Evolutionary conservation across 2,888 invertebrate genomes (phyloP).

Genomic region (Lepidonotus clava): DNA sequence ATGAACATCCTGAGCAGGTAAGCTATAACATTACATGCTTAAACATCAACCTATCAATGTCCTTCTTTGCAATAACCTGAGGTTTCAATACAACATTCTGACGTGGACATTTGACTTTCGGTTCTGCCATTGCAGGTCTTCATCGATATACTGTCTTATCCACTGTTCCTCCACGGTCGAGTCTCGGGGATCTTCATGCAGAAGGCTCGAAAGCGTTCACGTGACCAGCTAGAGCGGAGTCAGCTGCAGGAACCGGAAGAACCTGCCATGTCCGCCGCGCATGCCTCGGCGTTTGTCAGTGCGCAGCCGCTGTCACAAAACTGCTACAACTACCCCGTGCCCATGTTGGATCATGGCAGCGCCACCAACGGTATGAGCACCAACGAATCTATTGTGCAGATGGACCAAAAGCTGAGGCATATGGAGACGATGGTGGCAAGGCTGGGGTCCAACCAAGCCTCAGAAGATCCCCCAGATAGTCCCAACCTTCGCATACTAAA

Average conservation of each 20-base stretch:
- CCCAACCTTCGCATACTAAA: neutral
- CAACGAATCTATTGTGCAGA: neutral
- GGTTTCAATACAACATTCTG: too few species aligned
- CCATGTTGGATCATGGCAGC: neutral
- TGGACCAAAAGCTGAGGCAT: conserved; percentile 24
- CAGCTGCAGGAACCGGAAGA: neutral
- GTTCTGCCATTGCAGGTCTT: conserved; percentile 27
- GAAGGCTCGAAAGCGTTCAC: neutral
- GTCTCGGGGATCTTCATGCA: conserved; percentile 34
- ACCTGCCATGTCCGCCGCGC: neutral
- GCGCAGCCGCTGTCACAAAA: conserved; percentile 34
- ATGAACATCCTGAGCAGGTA: too few species aligned
- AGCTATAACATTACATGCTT: too few species aligned
- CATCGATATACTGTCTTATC: conserved; percentile 49
- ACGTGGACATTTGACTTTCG: too few species aligned
- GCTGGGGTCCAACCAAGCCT: neutral
- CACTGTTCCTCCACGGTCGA: conserved; percentile 22
- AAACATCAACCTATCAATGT: too few species aligned
- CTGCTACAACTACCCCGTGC: neutral
- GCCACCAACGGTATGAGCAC: neutral
- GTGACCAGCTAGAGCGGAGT: neutral
- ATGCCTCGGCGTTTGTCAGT: conserved; percentile 6
- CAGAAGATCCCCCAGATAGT: neutral
- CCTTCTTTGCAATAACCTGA: too few species aligned
- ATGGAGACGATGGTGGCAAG: conserved; percentile 22